Evolutionary conservation across 1,140 invertebrate genomes (phyloP).

Genomic region (Drosophila mayri): DNA sequence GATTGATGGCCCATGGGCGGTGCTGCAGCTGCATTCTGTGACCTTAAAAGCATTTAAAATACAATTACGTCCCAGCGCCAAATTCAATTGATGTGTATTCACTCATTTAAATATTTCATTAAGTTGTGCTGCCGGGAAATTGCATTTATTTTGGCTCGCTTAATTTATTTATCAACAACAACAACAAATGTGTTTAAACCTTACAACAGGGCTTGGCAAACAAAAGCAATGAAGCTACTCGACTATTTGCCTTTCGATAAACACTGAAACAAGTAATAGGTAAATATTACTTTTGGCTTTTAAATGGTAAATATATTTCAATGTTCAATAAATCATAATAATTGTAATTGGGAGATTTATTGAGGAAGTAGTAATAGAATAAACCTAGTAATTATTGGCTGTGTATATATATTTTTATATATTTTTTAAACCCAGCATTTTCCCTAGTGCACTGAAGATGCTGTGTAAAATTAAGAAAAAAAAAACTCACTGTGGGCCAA

Average conservation of each 20-base stretch:
- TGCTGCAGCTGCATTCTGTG: constrained; percentile 18
- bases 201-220: constrained; percentile 13
- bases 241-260: constrained; percentile 13
- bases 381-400: too few species aligned
- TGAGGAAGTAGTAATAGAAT: too few species aligned
- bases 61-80: constrained; percentile 40
- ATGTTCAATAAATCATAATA: not conserved
- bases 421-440: not conserved
- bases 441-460: not conserved
- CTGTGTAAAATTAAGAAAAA: not conserved
- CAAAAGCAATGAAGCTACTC: constrained; percentile 10
- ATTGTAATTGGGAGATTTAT: not conserved
- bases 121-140: constrained; percentile 48
- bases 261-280: not conserved
- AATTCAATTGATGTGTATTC: constrained; percentile 46
- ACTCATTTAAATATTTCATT: constrained; percentile 65
- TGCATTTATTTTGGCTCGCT: constrained; percentile 43
- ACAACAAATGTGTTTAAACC: not conserved
- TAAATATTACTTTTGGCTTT: not conserved
- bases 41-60: constrained; percentile 68
- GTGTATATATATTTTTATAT: too few species aligned
- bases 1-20: constrained; percentile 58
- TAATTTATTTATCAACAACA: constrained; percentile 5
- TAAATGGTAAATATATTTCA: not conserved
- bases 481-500: constrained; percentile 3